phyloP scores from a whole-genome alignment of 2,797 vertebrate species.

The Micromesistius poutassou region DNA sequence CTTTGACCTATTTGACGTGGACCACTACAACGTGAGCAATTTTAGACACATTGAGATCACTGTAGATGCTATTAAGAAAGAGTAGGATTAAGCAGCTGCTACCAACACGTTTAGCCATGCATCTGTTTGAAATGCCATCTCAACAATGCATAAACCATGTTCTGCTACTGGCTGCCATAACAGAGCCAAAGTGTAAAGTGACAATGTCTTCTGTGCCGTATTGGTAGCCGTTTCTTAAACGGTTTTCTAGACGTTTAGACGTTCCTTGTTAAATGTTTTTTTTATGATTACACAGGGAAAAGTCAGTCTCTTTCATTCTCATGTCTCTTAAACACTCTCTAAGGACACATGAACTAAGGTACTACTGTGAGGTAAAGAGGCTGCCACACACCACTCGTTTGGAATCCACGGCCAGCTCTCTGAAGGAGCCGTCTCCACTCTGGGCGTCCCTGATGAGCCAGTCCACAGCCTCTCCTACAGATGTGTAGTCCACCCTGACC shows the following conservation, averaged over 20 bases:
- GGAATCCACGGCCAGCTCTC: slow-evolving; percentile 71
- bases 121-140: too few relatives aligned
- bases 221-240: background rate
- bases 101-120: too few relatives aligned
- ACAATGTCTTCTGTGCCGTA: background rate
- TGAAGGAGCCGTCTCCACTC: slow-evolving; percentile 81
- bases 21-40: too few relatives aligned
- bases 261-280: background rate
- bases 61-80: too few relatives aligned
- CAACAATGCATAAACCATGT: background rate
- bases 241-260: background rate
- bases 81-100: too few relatives aligned
- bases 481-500: slow-evolving; percentile 57
- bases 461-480: slow-evolving; percentile 72
- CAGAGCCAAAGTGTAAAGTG: background rate
- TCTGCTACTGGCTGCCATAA: background rate
- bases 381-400: slow-evolving; percentile 77
- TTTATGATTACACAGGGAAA: background rate
- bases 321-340: background rate
- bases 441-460: slow-evolving; percentile 80
- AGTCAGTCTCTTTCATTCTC: background rate
- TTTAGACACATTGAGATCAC: too few relatives aligned
- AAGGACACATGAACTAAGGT: background rate
- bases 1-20: too few relatives aligned
- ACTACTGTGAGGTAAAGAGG: background rate